Base-by-base conservation (phyloP, 2,888 invertebrate genomes). In the Eremobia ochroleuca region DNA sequence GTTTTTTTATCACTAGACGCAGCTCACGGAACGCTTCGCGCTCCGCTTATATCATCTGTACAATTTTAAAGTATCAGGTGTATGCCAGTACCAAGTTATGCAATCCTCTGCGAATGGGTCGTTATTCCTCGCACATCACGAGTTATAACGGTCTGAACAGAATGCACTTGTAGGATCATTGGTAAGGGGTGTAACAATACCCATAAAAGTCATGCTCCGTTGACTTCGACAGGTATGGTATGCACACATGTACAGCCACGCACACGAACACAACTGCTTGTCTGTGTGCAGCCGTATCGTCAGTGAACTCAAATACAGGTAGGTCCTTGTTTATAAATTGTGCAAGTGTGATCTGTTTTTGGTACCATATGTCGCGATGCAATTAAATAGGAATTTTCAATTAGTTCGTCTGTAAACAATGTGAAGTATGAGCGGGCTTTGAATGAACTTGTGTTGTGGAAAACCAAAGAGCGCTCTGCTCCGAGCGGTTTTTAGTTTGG, bases 131-230 rank as follows among this genome's bases (percentile, higher is more conserved):
- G n/a, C 67, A 76, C 59, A 71, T 67, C n/a, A 64, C 70, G 55
- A 81, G 68, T 69, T 78, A 77, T 81, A 83, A 83, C 72, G 62
- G 69, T 55, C 70, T 65, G 75, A 83, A 82, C 77, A 81, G 74
- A 82, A 84, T 86, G 81, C 82, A 81, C 78, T 77, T 68, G 84
- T 79, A 73, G 89, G 88, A 89, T 91, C 90, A 90, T 91, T 92
- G 91, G 91, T 90, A 91, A 87, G 90, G 93, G 91, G 89, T 88
- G 89, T 89, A 90, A 95, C 93, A 94, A 94, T 94, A 91, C 89
- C 87, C 90, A 87, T 91, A 87, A 88, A 83, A 90, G 94, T 91
- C 90, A 94, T 88, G 95, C 93, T 95, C 93, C 90, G 95, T 91
- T 93, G 95, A 90, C 88, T 92, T 81, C 84, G 89, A 90, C 94